Evolutionary conservation across 35 echinoderm and acorn worm species (phyloP), one percentile per base, ranked within the genome.

Genomic region (Ptychodera flava): DNA sequence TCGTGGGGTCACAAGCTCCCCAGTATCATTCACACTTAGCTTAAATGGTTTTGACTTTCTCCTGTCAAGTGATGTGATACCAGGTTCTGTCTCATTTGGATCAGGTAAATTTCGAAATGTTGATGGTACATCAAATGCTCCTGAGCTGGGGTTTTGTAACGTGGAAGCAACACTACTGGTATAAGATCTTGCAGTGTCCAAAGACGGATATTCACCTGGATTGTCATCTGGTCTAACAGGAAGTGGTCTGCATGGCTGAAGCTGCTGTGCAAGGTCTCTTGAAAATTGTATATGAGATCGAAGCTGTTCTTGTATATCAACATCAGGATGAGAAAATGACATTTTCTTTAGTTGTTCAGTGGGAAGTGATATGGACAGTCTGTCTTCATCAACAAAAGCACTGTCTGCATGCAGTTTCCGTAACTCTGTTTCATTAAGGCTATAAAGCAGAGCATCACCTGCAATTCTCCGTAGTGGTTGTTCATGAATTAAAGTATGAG

Each of bases 31-130:
- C 6, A 64, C 6, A 64, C 45, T 64, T 64, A 64, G 22, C 45
- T 94, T 88, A 83, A 99, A 99, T 1, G 90, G 92, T 83, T 92
- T 36, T 0, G 92, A 90, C 87, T 99, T 99, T 33, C 80, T 90
- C 75, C 89, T 88, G 29, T 84, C 83, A 36, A 36, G 34, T 82
- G 80, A 33, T 12, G 45, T 22, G 22, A 12, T 6, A 22, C 22
- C 22, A 22, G 45, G 6, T 6, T 64, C 45, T 64, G 45, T 22
- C 45, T 64, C 45, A 64, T 64, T 64, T 64, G 45, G 45, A 12
- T 64, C 6, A 12, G 45, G 45, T 12, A 64, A 22, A 64, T 64
- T 64, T 64, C 45, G 6, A 22, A 12, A 64, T 6, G 22, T 22
- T 64, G 45, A 22, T 12, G 45, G 45, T 64, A 22, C 22, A 12